phyloP scores from a whole-genome alignment of 2,113 vertebrate genomes.

The Ammodytes dubius region DNA sequence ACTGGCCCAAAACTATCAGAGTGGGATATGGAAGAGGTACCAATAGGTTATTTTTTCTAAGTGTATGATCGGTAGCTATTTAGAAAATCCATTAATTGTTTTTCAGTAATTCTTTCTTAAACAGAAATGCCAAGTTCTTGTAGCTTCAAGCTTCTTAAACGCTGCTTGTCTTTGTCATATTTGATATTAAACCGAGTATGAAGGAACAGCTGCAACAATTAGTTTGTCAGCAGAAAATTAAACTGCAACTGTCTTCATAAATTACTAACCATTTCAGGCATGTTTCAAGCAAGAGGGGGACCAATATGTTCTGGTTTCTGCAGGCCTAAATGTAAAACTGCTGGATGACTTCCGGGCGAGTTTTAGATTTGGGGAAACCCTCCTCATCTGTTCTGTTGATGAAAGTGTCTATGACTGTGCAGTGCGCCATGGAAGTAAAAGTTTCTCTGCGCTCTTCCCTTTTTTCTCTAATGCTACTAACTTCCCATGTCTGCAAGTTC shows the following conservation, averaged over 20 bases:
- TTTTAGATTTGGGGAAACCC: neutral
- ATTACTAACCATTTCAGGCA: too few relatives aligned
- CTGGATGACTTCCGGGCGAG: neutral
- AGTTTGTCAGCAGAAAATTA: too few relatives aligned
- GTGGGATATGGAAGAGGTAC: neutral
- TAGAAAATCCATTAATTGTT: too few relatives aligned
- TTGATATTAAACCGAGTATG: neutral
- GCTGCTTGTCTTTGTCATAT: neutral
- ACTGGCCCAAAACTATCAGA: neutral
- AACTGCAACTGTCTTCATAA: too few relatives aligned
- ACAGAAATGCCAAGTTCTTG: neutral
- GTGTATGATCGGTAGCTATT: neutral
- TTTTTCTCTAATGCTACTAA: neutral
- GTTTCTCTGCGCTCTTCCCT: neutral
- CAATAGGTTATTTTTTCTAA: neutral
- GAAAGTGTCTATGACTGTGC: neutral
- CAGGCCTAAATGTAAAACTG: neutral
- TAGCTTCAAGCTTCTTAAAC: neutral
- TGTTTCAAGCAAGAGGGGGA: too few relatives aligned
- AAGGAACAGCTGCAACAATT: too few relatives aligned
- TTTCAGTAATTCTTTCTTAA: too few relatives aligned
- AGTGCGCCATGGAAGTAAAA: neutral
- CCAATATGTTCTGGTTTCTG: too few relatives aligned
- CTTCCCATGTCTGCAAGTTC: conserved; percentile 26
- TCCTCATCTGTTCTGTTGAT: neutral